Evolutionary conservation across 2,113 vertebrate genomes (phyloP), one percentile per base, ranked within the genome.

Genomic region (Eublepharis macularius): DNA sequence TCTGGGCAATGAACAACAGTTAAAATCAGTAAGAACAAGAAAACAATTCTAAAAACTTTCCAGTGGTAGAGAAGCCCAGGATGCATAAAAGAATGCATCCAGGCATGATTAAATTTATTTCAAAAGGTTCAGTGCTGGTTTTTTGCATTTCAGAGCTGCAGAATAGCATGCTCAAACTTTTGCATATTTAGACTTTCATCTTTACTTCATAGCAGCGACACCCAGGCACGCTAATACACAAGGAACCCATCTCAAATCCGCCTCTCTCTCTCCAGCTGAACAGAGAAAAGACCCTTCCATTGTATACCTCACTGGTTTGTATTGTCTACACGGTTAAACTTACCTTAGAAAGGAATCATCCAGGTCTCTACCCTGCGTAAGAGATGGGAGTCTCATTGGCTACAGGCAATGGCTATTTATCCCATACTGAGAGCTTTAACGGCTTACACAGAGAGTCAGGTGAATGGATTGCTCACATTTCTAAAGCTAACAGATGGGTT

Each of bases 301-400:
- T 84, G 26, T 21, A 72, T 49, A 32, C 29, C 66, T 14, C 17
- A 0, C 78, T 4, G 34, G 2, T 17, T 10, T 6, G 34, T 41
- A 39, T 26, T 36, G 36, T 34, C 49, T 14, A 29, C 45, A 17
- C 21, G 86, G 36, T 66, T 69, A 11, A 39, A 60, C 90, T 87
- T 94, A 94, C 94, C 90, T 0, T 91, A 78, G 87, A 70, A 0
- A 41, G 73, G 19, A 89, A 13, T 77, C 90, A 86, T 70, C 79
- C 72, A 81, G 86, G 14, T 47, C 74, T 81, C 36, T 82, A 65
- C 54, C 80, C 0, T 45, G 13, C 7, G 1, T 14, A 24, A 47
- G 74, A 39, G 36, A 69, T 78, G 80, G 72, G 36, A 43, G 43
- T 0, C 49, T 6, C 86, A 85, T 70, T 82, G 36, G 49, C 81